phyloP scores from a whole-genome alignment of 2,113 vertebrate genomes.

The Sigmodon hispidus region DNA sequence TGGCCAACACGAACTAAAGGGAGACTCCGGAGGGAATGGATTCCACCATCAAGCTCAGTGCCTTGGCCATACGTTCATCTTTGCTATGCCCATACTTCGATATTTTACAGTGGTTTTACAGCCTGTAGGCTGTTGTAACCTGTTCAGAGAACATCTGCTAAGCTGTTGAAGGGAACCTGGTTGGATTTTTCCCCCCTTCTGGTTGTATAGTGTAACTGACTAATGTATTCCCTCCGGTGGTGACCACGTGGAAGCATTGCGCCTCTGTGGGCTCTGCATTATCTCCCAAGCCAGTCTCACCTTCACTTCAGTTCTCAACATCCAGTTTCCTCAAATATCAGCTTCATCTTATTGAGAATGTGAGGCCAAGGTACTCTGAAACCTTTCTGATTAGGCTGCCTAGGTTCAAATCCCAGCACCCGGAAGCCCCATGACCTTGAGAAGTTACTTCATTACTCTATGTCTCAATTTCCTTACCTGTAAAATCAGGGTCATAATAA shows the following conservation, averaged over 20 bases:
- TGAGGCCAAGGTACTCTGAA: not conserved
- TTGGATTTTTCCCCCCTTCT: conserved; percentile 14
- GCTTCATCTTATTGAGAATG: not conserved
- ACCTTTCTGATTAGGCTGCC: not conserved
- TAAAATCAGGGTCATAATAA: not conserved
- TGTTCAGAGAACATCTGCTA: conserved; percentile 60
- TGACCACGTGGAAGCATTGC: not conserved
- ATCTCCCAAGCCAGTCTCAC: not conserved
- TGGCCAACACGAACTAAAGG: not conserved
- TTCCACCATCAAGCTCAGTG: not conserved
- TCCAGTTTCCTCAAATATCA: not conserved
- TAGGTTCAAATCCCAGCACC: not conserved
- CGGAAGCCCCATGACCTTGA: conserved; percentile 49
- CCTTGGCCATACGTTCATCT: not conserved
- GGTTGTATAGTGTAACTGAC: conserved; percentile 7
- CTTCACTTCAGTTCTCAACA: not conserved
- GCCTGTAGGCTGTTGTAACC: not conserved
- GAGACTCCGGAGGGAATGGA: not conserved
- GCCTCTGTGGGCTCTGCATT: not conserved
- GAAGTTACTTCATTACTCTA: conserved; percentile 7
- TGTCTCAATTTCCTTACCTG: conserved; percentile 14
- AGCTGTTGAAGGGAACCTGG: conserved; percentile 40
- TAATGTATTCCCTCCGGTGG: not conserved
- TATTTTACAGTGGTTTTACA: conserved; percentile 32
- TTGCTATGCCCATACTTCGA: not conserved